Base-by-base conservation (phyloP, 23 tunicate genomes). In the Trididemnum nubilum region DNA sequence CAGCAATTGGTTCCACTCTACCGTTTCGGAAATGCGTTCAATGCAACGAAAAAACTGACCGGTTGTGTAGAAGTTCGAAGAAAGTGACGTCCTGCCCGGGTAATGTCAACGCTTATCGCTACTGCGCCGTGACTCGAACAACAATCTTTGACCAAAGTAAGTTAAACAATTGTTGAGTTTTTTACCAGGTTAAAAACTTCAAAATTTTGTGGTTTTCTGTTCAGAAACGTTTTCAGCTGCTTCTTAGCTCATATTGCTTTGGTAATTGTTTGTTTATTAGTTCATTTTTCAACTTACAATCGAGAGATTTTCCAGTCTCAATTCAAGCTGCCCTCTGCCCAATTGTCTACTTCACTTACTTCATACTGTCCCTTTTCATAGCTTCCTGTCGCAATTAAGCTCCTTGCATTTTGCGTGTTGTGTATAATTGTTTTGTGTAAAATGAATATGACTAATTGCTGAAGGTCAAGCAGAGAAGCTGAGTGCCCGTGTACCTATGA, bases 121-220 rank as follows among this genome's bases (percentile, higher is more conserved):
- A 67, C 38, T 67, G 74, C 74, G 38, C 38, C 12, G 33, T 24
- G 12, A 31, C 74, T 4, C 12, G 74, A 33, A 67, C 74, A 30
- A 67, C 74, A 33, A n/a, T 67, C 15, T 67, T 67, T 33, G 74
- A 67, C 33, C 22, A 67, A 67, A n/a, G 74, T 67, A 67, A 67
- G 2, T 4, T 12, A 61, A 61, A 61, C n/a, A n/a, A n/a, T n/a
- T n/a, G n/a, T n/a, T n/a, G n/a, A n/a, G 57, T 49, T 9, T 9
- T 9, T 49, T 49, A 49, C 12, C 57, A 49, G 18, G 18, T 49
- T n/a, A n/a, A n/a, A n/a, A n/a, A n/a, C n/a, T n/a, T n/a, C n/a
- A 49, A 49, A 12, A 9, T 49, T 49, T 49, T 49, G 57, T 49
- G 15, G 57, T 49, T 49, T 9, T 12, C 57, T 9, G 57, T 49